Percentiles rank a stretch among this genome's conserved stretches.
These are phyloP conservation scores for Strigamia transsilvanica DNA, from an alignment of 2,888 invertebrate species.

Conservation along the genomic window DNA sequence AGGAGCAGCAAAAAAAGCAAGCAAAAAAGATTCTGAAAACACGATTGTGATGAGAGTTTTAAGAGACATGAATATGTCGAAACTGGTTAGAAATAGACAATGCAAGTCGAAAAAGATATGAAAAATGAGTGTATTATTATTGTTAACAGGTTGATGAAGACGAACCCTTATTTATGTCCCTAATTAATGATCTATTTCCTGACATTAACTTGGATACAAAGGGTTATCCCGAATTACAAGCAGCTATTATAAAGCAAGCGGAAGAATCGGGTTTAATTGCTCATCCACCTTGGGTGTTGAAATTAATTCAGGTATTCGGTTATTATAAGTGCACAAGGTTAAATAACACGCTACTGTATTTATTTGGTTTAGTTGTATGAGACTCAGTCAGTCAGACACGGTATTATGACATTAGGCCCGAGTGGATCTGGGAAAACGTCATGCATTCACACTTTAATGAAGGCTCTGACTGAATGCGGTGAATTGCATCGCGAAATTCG, in stretches of 20 bases:
- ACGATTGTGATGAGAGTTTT: slow-evolving; percentile 96
- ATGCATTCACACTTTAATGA: slow-evolving; percentile 90
- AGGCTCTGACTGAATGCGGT: slow-evolving; percentile 84
- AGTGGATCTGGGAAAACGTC: slow-evolving; percentile 94
- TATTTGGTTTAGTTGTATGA: slow-evolving; percentile 78
- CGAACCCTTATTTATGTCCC: slow-evolving; percentile 94
- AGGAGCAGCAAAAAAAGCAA: slow-evolving; percentile 89
- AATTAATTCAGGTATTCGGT: slow-evolving; percentile 80
- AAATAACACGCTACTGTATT: background rate
- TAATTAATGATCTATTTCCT: slow-evolving; percentile 94
- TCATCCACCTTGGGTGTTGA: slow-evolving; percentile 94
- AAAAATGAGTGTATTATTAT: background rate
- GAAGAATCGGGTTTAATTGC: slow-evolving; percentile 81
- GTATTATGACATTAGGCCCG: slow-evolving; percentile 95
- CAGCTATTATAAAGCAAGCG: slow-evolving; percentile 84
- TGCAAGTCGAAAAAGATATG: background rate
- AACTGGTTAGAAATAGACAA: slow-evolving; percentile 75
- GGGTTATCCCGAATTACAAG: slow-evolving; percentile 85
- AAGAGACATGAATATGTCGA: slow-evolving; percentile 96
- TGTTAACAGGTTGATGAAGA: slow-evolving; percentile 78
- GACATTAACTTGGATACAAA: slow-evolving; percentile 94
- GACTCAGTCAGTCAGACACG: slow-evolving; percentile 93
- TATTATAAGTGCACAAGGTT: background rate
- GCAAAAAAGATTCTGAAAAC: slow-evolving; percentile 90
- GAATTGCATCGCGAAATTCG: slow-evolving; percentile 91